Conservation (phyloP, 1,140 invertebrate species). For the Metopolophium dirhodum region DNA sequence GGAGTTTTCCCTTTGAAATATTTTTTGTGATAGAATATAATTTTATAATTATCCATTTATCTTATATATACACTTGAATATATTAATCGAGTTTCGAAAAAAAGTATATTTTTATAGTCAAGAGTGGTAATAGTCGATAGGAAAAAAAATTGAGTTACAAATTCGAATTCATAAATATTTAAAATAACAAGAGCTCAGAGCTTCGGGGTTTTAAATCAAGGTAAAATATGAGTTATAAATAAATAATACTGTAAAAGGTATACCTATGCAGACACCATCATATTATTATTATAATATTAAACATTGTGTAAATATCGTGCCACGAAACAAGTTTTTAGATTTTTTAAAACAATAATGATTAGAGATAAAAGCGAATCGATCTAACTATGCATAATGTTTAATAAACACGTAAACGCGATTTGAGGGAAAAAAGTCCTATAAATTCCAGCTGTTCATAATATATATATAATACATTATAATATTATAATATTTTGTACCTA, state of each 20-base stretch:
- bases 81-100: not conserved
- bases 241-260: not conserved
- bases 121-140: not conserved
- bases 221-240: not conserved
- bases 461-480: not conserved
- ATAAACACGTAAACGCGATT: conserved; percentile 1
- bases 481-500: not conserved
- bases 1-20: not conserved
- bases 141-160: not conserved
- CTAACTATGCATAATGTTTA: conserved; percentile 16
- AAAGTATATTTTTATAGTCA: not conserved
- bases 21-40: not conserved
- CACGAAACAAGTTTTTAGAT: not conserved
- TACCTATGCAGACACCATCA: not conserved
- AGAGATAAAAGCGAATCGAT: conserved; percentile 9
- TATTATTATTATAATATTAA: not conserved
- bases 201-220: not conserved
- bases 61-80: not conserved
- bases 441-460: not conserved
- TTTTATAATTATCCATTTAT: not conserved
- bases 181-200: not conserved
- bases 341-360: not conserved
- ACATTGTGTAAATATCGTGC: not conserved
- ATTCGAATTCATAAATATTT: not conserved
- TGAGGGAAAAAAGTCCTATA: not conserved